Conservation (phyloP, 1,140 invertebrate genomes). For the Heliconius himera region DNA sequence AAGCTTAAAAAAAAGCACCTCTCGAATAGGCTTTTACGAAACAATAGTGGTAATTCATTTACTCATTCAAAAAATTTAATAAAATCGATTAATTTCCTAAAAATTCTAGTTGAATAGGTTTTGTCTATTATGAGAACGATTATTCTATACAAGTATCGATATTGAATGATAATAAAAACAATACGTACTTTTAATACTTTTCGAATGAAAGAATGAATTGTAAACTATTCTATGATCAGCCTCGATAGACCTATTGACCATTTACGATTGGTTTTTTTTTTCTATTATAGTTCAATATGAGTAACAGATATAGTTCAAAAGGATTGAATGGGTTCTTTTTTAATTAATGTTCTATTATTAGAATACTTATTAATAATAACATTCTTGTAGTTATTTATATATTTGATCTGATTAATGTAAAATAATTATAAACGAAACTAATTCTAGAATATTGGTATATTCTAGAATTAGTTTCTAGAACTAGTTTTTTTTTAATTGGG, state of each 20-base stretch:
- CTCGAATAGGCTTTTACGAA: too few relatives aligned
- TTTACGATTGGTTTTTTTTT: background rate
- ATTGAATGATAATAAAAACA: slow-evolving; percentile 2
- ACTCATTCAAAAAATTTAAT: background rate
- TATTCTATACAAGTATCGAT: background rate
- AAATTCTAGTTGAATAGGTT: background rate
- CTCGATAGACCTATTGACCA: background rate
- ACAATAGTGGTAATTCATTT: background rate
- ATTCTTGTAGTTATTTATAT: background rate
- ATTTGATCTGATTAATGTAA: too few relatives aligned
- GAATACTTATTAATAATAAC: background rate
- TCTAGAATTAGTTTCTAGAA: too few relatives aligned
- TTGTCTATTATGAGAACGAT: background rate
- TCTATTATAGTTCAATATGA: background rate
- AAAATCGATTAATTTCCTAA: too few relatives aligned
- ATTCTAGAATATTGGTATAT: too few relatives aligned
- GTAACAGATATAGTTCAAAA: background rate
- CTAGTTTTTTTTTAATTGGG: background rate
- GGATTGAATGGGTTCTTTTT: background rate
- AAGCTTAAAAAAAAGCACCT: too few relatives aligned
- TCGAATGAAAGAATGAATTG: too few relatives aligned
- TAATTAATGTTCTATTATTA: background rate
- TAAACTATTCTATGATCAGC: background rate
- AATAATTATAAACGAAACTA: too few relatives aligned
- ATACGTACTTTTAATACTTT: slow-evolving; percentile 4